Evolutionary conservation across 2,113 vertebrate genomes (phyloP), one percentile per base, ranked within the genome.

Genomic region (Neofelis nebulosa): DNA sequence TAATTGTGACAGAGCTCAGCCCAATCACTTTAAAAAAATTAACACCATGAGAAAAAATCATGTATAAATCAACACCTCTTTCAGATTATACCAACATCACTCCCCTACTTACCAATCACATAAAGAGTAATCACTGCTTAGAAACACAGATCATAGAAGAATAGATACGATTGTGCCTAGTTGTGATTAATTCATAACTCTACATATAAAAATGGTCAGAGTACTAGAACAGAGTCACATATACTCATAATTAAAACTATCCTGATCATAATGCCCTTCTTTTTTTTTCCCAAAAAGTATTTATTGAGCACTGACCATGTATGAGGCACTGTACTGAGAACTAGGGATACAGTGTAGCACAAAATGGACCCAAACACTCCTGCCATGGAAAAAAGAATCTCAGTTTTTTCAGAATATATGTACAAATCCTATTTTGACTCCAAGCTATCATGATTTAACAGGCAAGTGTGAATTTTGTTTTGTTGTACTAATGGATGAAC

Each of bases 181-280:
- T 7, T 55, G 14, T 55, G 14, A 86, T 38, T 45, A 82, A 63
- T 29, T n/a, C 50, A 74, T 94, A 48, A 84, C 71, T 97, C 68
- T 38, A 82, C 1, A 36, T 36, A 52, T 27, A 55, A 91, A 89
- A 89, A 15, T 27, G 41, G 19, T 27, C 19, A 9, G 76, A 83
- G 1, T 38, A 76, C 36, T 84, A 82, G 41, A 86, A 10, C n/a
- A 73, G 66, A 78, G 31, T 89, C 69, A 45, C 7, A 83, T n/a
- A 91, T 86, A 74, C 3, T 89, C 38, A 96, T 15, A 82, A 33
- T 79, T 92, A 88, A 87, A 83, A 90, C 61, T 95, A 13, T 16
- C 27, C 52, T 61, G 7, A 94, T 80, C n/a, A 88, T 50, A 90
- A 41, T 23, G 2, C 15, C 48, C 14, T 71, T 57, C 13, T 66